Evolutionary conservation across 2,113 vertebrate species (phyloP).

Genomic region (Tapirus terrestris): DNA sequence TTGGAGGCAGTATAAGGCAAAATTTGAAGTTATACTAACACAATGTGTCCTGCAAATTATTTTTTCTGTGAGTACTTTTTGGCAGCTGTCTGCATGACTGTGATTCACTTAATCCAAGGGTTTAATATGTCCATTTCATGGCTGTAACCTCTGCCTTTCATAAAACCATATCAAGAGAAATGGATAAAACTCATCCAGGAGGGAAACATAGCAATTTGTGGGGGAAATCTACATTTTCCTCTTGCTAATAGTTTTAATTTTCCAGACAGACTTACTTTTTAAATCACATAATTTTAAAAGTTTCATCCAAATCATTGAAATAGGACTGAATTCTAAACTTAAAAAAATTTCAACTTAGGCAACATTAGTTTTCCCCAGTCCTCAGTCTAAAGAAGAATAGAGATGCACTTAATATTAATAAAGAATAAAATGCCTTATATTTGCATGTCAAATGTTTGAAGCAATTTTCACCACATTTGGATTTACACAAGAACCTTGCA

Average conservation of each 20-base stretch:
- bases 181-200: neutral
- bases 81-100: neutral
- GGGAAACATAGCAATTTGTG: neutral
- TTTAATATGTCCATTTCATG: conserved; percentile 42
- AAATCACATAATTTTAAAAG: neutral
- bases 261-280: neutral
- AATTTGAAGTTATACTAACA: neutral
- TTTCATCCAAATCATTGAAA: conserved; percentile 1
- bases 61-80: neutral
- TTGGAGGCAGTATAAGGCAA: neutral
- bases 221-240: neutral
- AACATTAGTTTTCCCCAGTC: neutral
- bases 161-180: neutral
- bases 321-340: neutral
- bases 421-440: neutral
- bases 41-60: neutral
- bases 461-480: neutral
- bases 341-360: neutral
- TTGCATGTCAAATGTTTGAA: neutral
- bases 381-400: neutral
- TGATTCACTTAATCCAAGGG: neutral
- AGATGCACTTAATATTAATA: neutral
- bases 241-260: conserved; percentile 39
- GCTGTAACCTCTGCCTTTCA: neutral
- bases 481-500: neutral